phyloP scores from a whole-genome alignment of 2,888 invertebrate genomes.

The Acrobasis consociella region DNA sequence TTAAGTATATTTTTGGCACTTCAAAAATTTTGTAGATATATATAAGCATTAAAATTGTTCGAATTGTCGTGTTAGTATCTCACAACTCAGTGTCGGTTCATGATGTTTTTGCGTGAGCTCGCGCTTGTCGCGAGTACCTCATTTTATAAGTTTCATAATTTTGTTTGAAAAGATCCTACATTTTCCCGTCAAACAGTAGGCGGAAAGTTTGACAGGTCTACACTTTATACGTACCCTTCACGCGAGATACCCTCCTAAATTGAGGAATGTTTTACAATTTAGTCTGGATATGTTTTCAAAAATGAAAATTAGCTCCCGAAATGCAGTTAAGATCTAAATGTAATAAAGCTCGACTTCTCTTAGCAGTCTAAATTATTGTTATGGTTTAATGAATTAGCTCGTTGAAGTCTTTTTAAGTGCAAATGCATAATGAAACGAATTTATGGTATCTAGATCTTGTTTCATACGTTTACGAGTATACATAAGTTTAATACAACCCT shows the following conservation, averaged over 20 bases:
- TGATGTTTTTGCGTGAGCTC: slow-evolving; percentile 33
- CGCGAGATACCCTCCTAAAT: slow-evolving; percentile 18
- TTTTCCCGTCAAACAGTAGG: slow-evolving; percentile 25
- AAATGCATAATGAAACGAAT: not conserved
- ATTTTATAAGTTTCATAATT: slow-evolving; percentile 31
- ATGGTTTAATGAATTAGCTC: not conserved
- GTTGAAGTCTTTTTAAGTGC: not conserved
- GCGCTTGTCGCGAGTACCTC: slow-evolving; percentile 25
- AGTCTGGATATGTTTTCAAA: not conserved
- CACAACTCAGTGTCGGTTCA: slow-evolving; percentile 28
- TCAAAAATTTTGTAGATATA: slow-evolving; percentile 2
- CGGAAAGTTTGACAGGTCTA: slow-evolving; percentile 25
- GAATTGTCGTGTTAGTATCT: slow-evolving; percentile 24
- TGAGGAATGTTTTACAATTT: slow-evolving; percentile 3
- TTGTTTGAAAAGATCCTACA: slow-evolving; percentile 22
- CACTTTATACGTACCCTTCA: slow-evolving; percentile 26
- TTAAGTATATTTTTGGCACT: slow-evolving; percentile 4
- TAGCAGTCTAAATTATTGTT: no score
- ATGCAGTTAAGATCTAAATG: no score
- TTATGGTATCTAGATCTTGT: not conserved
- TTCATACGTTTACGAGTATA: not conserved
- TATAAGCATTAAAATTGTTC: not conserved
- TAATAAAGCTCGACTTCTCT: no score
- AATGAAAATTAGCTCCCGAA: not conserved
- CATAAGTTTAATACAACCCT: slow-evolving; percentile 19